phyloP scores from a whole-genome alignment of 1,140 invertebrate species.

The Drosophila suzukii region DNA sequence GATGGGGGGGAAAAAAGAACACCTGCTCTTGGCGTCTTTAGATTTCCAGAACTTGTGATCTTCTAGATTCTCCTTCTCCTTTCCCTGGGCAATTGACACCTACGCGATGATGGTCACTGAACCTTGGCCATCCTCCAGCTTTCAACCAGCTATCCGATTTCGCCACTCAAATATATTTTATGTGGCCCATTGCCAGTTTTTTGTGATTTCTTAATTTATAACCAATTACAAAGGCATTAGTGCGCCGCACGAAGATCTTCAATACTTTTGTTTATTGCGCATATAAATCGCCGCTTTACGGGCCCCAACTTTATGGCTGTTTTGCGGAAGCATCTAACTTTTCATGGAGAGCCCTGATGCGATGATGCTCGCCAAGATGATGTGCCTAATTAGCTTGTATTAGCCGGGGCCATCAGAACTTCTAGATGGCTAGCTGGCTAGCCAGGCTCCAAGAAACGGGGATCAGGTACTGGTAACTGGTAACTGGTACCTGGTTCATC shows the following conservation, averaged over 20 bases:
- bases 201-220: slow-evolving; percentile 77
- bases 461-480: neutral
- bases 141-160: slow-evolving; percentile 15
- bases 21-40: slow-evolving; percentile 10
- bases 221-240: slow-evolving; percentile 82
- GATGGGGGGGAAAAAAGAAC: neutral
- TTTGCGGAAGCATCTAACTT: slow-evolving; percentile 64
- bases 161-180: slow-evolving; percentile 21
- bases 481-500: slow-evolving; percentile 29
- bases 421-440: too few species aligned
- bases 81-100: slow-evolving; percentile 59
- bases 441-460: slow-evolving; percentile 6
- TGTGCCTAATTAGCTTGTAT: slow-evolving; percentile 79
- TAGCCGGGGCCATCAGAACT: slow-evolving; percentile 19
- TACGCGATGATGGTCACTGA: slow-evolving; percentile 62
- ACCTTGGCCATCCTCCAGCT: slow-evolving; percentile 31
- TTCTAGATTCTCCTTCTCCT: neutral
- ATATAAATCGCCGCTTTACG: slow-evolving; percentile 73
- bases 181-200: slow-evolving; percentile 25
- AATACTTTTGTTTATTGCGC: slow-evolving; percentile 76
- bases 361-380: slow-evolving; percentile 52
- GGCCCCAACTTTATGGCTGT: slow-evolving; percentile 25
- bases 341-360: slow-evolving; percentile 8
- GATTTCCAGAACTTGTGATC: slow-evolving; percentile 1
- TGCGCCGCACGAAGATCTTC: slow-evolving; percentile 42